These are phyloP conservation scores for Nibea coibor DNA, from an alignment of 2,113 vertebrate genomes.

Conservation along the genomic window DNA sequence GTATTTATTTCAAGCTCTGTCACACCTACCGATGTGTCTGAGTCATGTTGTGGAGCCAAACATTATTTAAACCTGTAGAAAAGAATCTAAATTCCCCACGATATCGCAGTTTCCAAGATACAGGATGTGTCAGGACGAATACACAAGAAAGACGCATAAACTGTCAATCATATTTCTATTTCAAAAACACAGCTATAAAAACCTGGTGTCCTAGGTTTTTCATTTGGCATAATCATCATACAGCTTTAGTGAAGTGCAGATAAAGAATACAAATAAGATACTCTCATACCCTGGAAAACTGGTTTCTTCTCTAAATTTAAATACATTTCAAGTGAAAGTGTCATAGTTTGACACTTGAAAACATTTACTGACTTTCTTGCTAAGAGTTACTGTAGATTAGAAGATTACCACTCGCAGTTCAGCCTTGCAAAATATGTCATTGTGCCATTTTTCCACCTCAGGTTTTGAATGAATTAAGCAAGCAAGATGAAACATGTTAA, in stretches of 20 bases:
- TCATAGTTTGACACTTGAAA: too few species aligned
- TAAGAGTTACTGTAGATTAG: too few species aligned
- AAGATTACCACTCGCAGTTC: too few species aligned
- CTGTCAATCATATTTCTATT: neutral
- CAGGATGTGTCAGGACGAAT: neutral
- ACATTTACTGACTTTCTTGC: too few species aligned
- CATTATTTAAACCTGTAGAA: neutral
- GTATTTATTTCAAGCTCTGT: neutral
- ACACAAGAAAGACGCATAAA: neutral
- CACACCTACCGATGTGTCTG: neutral
- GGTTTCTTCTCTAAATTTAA: neutral
- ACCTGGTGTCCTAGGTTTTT: neutral
- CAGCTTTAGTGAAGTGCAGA: neutral
- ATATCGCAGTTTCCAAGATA: neutral
- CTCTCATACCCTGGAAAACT: neutral
- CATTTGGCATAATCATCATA: neutral
- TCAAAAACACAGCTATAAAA: neutral
- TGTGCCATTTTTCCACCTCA: neutral
- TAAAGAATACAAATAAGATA: neutral
- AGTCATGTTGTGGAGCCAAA: neutral
- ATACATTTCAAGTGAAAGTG: neutral
- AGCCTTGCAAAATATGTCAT: neutral
- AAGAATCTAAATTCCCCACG: neutral
- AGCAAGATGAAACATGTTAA: neutral
- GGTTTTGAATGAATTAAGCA: neutral